Conservation (phyloP, 2,888 invertebrate genomes). For the Lycaena phlaeas region DNA sequence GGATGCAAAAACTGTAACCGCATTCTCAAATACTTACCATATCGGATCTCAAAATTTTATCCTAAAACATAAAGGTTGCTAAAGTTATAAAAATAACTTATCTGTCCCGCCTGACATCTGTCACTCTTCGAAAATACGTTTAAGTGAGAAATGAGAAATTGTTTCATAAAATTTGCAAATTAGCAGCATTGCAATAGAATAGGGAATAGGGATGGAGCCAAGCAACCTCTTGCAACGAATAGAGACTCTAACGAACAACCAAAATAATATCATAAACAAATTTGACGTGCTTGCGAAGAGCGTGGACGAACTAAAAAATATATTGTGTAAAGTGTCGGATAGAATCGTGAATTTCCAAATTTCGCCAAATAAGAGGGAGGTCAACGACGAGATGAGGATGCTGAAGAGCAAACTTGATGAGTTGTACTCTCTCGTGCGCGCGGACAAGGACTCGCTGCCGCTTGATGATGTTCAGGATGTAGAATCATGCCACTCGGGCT, state of each 20-base stretch:
- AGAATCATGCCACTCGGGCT: slow-evolving; percentile 53
- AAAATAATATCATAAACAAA: slow-evolving; percentile 36
- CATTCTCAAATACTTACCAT: too few species aligned
- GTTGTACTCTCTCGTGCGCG: slow-evolving; percentile 39
- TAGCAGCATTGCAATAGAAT: too few species aligned
- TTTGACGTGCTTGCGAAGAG: slow-evolving; percentile 40
- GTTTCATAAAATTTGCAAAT: background rate
- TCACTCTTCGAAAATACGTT: too few species aligned
- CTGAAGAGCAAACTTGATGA: slow-evolving; percentile 31
- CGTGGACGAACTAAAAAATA: slow-evolving; percentile 40
- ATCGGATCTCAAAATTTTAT: too few species aligned
- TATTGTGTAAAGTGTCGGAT: slow-evolving; percentile 34
- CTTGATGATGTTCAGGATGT: slow-evolving; percentile 41
- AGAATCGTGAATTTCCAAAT: slow-evolving; percentile 26
- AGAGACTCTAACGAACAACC: slow-evolving; percentile 38
- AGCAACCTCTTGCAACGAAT: slow-evolving; percentile 30
- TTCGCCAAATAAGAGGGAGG: slow-evolving; percentile 30
- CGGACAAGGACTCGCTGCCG: slow-evolving; percentile 42
- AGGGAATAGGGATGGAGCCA: slow-evolving; percentile 22
- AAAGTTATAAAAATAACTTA: too few species aligned
- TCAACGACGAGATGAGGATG: slow-evolving; percentile 37
- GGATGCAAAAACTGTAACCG: too few species aligned
- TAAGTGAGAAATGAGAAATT: background rate
- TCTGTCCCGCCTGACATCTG: too few species aligned
- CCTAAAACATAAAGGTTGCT: too few species aligned